phyloP scores from a whole-genome alignment of 2,888 invertebrate species.

The Microplitis deprimator region DNA sequence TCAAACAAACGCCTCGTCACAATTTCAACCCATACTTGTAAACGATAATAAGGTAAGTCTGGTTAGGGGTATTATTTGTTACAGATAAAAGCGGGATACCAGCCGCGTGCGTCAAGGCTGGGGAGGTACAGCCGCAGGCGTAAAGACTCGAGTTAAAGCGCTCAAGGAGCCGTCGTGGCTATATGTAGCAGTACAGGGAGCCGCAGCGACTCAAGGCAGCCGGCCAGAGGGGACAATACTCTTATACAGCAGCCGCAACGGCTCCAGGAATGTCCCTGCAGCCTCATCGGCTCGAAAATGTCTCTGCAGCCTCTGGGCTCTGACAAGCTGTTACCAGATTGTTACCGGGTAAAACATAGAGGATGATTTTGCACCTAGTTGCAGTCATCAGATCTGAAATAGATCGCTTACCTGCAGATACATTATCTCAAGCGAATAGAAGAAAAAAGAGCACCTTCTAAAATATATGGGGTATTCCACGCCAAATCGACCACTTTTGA shows the following conservation, averaged over 20 bases:
- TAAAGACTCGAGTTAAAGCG: neutral
- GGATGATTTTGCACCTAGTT: neutral
- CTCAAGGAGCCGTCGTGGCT: neutral
- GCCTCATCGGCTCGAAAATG: neutral
- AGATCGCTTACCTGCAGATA: neutral
- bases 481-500: too few species aligned
- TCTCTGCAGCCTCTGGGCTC: neutral
- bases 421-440: neutral
- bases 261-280: neutral
- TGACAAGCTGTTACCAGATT: neutral
- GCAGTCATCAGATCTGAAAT: neutral
- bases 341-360: neutral
- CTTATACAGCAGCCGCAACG: neutral
- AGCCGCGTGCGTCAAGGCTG: neutral
- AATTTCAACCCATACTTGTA: too few species aligned
- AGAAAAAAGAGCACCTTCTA: neutral
- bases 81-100: neutral
- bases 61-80: neutral
- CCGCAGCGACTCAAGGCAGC: neutral
- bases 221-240: neutral
- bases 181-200: too few species aligned
- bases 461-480: neutral
- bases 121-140: neutral
- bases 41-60: too few species aligned
- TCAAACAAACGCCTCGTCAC: too few species aligned